Evolutionary conservation across 2,888 invertebrate genomes (phyloP), one percentile per base, ranked within the genome.

Genomic region (Gerris lacustris): DNA sequence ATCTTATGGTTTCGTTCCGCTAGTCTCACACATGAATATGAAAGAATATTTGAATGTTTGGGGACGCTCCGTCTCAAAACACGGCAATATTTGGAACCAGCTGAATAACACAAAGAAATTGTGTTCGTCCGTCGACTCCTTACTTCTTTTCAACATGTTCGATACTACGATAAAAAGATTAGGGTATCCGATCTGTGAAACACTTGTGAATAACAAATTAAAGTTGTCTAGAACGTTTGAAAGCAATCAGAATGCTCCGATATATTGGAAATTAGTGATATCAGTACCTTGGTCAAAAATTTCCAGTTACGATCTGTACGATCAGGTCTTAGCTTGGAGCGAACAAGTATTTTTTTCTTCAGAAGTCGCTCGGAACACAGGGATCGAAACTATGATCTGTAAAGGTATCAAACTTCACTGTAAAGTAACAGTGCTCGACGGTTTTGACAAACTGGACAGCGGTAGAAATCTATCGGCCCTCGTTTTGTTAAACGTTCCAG

Each of bases 1-100:
- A 31, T 84, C 83, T 75, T 81, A 84, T 6, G 81, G 82, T 72
- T 82, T 72, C 18, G 72, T 74, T 69, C 71, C 73, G 7, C 43
- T 73, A 9, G 44, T 74, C 6, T 70, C 68, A 9, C 69, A 72
- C 44, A 68, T 75, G 44, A 66, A 74, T 44, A 67, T 73, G 6
- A 69, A 73, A 45, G 71, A 74, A 7, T 73, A 74, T 69, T 44
- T 73, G 45, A 64, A 70, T 64, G n/a, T 73, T 17, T 76, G 76
- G 76, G 76, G 76, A 7, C 47, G 44, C 15, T 55, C 68, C 45
- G 2, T n/a, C 18, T n/a, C 11, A 44, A 72, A 70, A 45, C 45
- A 55, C 9, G 43, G 44, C 5, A 62, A 62, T n/a, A 11, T 70
- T 9, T 63, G 71, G 15, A 69, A 74, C 15, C 72, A 74, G 45